Evolutionary conservation across 2,888 invertebrate genomes (phyloP).

Genomic region (Trichogramma dendrolimi): DNA sequence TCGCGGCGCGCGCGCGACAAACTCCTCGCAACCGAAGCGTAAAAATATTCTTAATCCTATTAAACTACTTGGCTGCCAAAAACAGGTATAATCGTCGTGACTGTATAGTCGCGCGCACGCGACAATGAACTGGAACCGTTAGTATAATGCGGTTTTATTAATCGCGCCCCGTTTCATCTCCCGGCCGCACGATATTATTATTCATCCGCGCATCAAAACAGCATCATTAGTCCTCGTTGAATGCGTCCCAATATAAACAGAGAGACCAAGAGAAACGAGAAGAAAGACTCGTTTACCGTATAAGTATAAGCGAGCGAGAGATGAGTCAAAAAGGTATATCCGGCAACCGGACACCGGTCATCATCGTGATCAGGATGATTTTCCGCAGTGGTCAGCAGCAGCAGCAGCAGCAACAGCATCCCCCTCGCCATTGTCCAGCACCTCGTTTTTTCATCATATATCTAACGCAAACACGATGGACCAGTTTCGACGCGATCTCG

Average conservation of each 20-base stretch:
- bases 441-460: conserved; percentile 8
- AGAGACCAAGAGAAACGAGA: conserved; percentile 13
- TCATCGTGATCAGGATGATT: conserved; percentile 26
- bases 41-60: no score
- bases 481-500: conserved; percentile 38
- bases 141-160: no score
- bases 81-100: no score
- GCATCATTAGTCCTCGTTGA: conserved; percentile 18
- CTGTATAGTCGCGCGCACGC: no score
- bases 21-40: no score
- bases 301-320: not conserved
- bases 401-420: conserved; percentile 38
- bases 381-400: no score
- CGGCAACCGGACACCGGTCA: conserved; percentile 42
- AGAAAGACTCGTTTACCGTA: not conserved
- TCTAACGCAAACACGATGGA: conserved; percentile 33
- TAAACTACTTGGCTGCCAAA: no score
- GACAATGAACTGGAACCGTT: no score
- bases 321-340: not conserved
- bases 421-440: conserved; percentile 1
- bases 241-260: conserved; percentile 15
- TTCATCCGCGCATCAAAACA: conserved; percentile 21
- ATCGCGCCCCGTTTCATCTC: conserved; percentile 18
- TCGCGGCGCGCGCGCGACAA: no score
- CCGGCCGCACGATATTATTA: conserved; percentile 26